Evolutionary conservation across 1,140 invertebrate genomes (phyloP).

Genomic region (Danaus melanippus): DNA sequence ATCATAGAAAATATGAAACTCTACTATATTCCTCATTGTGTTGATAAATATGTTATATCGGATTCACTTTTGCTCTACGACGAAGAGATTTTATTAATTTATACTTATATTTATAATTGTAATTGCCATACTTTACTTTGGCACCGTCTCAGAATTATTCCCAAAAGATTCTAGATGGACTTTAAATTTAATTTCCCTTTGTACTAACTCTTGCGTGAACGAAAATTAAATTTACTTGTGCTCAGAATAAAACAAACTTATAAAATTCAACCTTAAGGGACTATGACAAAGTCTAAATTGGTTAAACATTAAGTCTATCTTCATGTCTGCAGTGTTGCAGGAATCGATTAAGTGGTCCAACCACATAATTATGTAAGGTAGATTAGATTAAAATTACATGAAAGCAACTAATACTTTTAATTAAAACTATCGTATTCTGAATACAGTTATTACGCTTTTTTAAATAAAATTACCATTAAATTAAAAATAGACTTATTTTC

Average conservation of each 20-base stretch:
- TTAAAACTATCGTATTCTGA: too few species aligned
- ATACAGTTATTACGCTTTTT: too few species aligned
- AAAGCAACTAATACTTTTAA: constrained; percentile 12
- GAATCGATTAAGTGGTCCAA: constrained; percentile 21
- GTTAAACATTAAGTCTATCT: background rate
- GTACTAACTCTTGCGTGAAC: constrained; percentile 13
- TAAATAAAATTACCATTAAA: too few species aligned
- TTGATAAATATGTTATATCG: too few species aligned
- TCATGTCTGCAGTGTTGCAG: constrained; percentile 15
- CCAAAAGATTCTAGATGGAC: constrained; percentile 15
- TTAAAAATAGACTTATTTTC: too few species aligned
- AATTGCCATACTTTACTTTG: constrained; percentile 5
- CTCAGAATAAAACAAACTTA: constrained; percentile 4
- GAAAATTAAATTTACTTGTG: constrained; percentile 19
- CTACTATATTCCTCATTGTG: too few species aligned
- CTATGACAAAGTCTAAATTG: constrained; percentile 5
- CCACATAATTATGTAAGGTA: constrained; percentile 19
- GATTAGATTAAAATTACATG: constrained; percentile 17
- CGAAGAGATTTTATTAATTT: too few species aligned
- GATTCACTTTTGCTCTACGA: too few species aligned
- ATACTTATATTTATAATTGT: too few species aligned
- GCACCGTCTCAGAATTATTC: constrained; percentile 11
- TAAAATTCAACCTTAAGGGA: constrained; percentile 4
- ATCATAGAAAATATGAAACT: too few species aligned
- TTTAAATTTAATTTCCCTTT: constrained; percentile 19